Conservation (phyloP, 2,113 vertebrate species). For the Phoenicopterus ruber region DNA sequence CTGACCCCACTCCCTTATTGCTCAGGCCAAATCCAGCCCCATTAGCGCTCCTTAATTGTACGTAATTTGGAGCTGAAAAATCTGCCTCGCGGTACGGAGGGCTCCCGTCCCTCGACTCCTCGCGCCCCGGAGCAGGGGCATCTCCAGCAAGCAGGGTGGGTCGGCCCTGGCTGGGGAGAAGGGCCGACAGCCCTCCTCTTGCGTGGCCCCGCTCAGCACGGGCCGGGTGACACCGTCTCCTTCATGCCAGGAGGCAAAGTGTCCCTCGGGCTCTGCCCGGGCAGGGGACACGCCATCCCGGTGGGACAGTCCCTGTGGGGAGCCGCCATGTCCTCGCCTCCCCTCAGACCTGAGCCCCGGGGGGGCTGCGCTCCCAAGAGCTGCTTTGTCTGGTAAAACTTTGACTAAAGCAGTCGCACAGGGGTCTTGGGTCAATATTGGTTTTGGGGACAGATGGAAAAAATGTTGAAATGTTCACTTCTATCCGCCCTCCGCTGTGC, state of each 20-base stretch:
- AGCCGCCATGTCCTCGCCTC: slow-evolving; percentile 70
- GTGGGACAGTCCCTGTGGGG: slow-evolving; percentile 66
- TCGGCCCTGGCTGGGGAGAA: not conserved
- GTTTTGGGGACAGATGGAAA: slow-evolving; percentile 79
- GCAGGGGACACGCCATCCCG: slow-evolving; percentile 57
- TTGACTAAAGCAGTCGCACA: slow-evolving; percentile 75
- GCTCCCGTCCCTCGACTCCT: slow-evolving; percentile 46
- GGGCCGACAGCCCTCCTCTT: slow-evolving; percentile 58
- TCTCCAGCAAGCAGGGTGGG: not conserved
- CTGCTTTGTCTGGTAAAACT: slow-evolving; percentile 77
- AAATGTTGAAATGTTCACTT: slow-evolving; percentile 80
- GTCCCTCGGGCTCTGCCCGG: slow-evolving; percentile 61
- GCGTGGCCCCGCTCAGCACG: slow-evolving; percentile 64
- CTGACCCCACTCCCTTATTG: slow-evolving; percentile 71
- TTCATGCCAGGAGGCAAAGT: slow-evolving; percentile 19
- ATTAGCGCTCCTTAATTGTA: slow-evolving; percentile 79
- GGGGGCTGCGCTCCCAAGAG: slow-evolving; percentile 66
- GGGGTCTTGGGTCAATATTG: slow-evolving; percentile 82
- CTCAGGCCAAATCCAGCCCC: slow-evolving; percentile 73
- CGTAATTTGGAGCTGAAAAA: slow-evolving; percentile 74
- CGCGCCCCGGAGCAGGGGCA: not conserved
- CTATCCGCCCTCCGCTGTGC: slow-evolving; percentile 71
- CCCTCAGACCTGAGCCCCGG: slow-evolving; percentile 68
- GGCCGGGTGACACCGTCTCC: slow-evolving; percentile 63
- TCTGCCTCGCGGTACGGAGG: slow-evolving; percentile 31